Percentiles rank a stretch among this genome's conserved stretches.
Conservation (phyloP, 2,888 invertebrate species). For the Ophion obscuratus region DNA sequence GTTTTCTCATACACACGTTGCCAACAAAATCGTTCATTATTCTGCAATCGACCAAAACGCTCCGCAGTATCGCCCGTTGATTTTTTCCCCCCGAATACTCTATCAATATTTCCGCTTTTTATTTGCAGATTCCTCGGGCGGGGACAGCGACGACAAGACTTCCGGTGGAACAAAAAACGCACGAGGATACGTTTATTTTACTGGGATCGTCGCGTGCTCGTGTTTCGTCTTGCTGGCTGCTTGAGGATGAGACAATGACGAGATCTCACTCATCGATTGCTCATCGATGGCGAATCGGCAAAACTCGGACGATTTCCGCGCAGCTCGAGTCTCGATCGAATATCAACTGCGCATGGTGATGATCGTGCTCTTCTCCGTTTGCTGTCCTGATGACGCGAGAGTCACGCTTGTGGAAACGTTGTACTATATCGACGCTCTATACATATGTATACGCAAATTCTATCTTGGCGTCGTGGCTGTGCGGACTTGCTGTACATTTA, state of each 20-base stretch:
- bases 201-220: constrained; percentile 25
- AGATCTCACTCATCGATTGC: constrained; percentile 17
- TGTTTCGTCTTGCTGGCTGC: constrained; percentile 36
- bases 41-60: neutral
- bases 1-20: too few relatives aligned
- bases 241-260: constrained; percentile 25
- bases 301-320: neutral
- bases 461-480: neutral
- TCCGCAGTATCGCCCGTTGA: too few relatives aligned
- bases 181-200: neutral
- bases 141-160: constrained; percentile 36
- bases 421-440: neutral
- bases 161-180: constrained; percentile 34
- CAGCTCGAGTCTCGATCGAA: neutral
- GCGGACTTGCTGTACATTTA: neutral
- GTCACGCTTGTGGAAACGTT: neutral
- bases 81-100: neutral
- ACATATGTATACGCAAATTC: neutral
- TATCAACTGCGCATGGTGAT: neutral
- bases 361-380: neutral
- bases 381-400: neutral
- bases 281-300: neutral
- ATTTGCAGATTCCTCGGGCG: constrained; percentile 50
- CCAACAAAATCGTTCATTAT: neutral
- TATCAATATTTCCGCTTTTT: neutral